Base-by-base conservation (phyloP, 2,888 invertebrate species). In the Abscondita cerata region DNA sequence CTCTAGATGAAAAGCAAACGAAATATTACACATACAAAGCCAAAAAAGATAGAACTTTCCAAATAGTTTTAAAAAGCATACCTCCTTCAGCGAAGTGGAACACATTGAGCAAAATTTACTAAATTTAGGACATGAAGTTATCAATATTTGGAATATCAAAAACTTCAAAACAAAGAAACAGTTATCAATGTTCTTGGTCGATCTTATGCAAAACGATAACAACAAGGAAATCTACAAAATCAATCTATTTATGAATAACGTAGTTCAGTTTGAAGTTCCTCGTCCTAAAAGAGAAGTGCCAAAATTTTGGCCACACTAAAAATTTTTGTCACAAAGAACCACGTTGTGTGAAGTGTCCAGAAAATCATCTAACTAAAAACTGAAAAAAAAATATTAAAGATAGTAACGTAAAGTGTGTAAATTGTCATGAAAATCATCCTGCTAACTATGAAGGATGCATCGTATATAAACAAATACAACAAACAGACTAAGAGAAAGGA, bases 381-480 rank as follows among this genome's bases (percentile, higher is more conserved):
- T 36, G 36, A 2, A 4, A 3, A 2, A 36, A n/a, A 9, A 36
- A 36, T 36, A 36, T 36, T 2, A 36, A 5, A 5, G 15, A 54
- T 33, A 33, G 52, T 18, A 15, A 33, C 16, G 31, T 54, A 25
- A 54, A 44, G 15, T 53, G 40, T 15, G 3, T 46, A 15, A 46
- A 19, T 12, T 46, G 19, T n/a, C 6, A 12, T 9, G 3, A 19
- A 15, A 46, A 19, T 12, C 19, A 11, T n/a, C 6, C 3, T 9
- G 19, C 18, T 18, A 19, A 19, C 19, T 18, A 18, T 19, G 2
- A 11, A n/a, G 18, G 41, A 13, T 41, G 41, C 11, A 19, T 46
- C 11, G 33, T 40, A 1, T 15, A 38, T 20, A 40, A 52, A 40
- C 52, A 52, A 40, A 36, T 52, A 34, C 20, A 40, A 52, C 38